Evolutionary conservation across 1,140 invertebrate species (phyloP), one percentile per base, ranked within the genome.

Genomic region (Armadillidium nasatum): DNA sequence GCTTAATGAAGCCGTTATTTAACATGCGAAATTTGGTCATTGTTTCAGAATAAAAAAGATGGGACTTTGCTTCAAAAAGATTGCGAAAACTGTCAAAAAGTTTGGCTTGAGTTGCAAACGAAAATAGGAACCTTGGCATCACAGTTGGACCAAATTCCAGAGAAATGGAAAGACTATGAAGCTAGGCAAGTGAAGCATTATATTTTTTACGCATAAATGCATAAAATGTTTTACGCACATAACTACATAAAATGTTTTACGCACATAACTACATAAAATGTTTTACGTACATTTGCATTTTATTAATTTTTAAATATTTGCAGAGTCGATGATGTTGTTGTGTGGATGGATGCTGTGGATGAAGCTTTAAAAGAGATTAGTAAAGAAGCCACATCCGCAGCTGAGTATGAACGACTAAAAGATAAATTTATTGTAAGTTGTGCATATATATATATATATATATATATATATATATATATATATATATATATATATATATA

Each of bases 271-370:
- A n/a, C n/a, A n/a, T n/a, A n/a, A n/a, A n/a, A n/a, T n/a, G n/a
- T n/a, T n/a, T n/a, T n/a, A n/a, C n/a, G n/a, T n/a, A n/a, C n/a
- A n/a, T n/a, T n/a, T n/a, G n/a, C n/a, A n/a, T n/a, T n/a, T n/a
- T n/a, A n/a, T n/a, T n/a, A n/a, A n/a, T n/a, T n/a, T 50, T 80
- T 79, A 77, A 33, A 33, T 33, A 33, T 33, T 33, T 80, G 21
- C 79, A 91, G 90, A 81, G 94, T 94, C 83, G 87, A 88, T 43
- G 91, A 92, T 74, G 94, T 97, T 89, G 89, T 90, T n/a, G 85
- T 86, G 60, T 97, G 95, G 94, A 95, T 97, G 93, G 90, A 94
- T 82, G 88, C 89, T 69, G 92, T 97, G 0, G 94, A 97, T 83
- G 87, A 87, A 73, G 91, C 91, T 43, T 87, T 96, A 77, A 90